phyloP scores from a whole-genome alignment of 2,888 invertebrate species.

The Dyspetes luteomarginatus region DNA sequence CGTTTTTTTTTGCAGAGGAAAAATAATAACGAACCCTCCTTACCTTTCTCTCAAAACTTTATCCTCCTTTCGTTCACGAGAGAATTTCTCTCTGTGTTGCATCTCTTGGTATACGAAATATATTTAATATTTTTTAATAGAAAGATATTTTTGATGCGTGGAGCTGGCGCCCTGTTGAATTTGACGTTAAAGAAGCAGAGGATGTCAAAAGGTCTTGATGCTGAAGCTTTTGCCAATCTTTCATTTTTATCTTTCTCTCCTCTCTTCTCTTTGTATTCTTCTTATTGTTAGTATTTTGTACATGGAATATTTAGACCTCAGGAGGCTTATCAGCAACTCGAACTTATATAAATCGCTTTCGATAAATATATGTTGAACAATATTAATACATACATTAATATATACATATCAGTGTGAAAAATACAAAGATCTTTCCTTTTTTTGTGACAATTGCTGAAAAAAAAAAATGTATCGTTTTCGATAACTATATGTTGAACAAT shows the following conservation, averaged over 20 bases:
- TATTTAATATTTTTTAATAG: constrained; percentile 77
- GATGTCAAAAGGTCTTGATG: constrained; percentile 58
- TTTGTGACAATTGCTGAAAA: no score
- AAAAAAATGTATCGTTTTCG: no score
- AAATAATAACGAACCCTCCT: not conserved
- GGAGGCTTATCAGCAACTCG: constrained; percentile 58
- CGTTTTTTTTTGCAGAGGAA: constrained; percentile 28
- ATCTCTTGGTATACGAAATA: constrained; percentile 74
- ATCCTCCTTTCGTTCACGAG: constrained; percentile 47
- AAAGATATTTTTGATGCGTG: constrained; percentile 71
- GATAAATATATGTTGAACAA: constrained; percentile 39
- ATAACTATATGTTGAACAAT: no score
- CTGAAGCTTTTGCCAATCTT: constrained; percentile 62
- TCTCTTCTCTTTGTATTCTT: constrained; percentile 26
- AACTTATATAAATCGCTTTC: constrained; percentile 66
- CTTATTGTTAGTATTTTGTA: not conserved
- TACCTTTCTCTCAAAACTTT: constrained; percentile 51
- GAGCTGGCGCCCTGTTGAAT: constrained; percentile 2
- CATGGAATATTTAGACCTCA: not conserved
- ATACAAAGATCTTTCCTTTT: not conserved
- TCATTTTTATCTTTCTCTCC: constrained; percentile 58
- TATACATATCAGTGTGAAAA: no score
- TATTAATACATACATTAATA: constrained; percentile 37
- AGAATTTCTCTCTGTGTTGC: constrained; percentile 36
- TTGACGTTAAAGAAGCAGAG: constrained; percentile 2